A percentile compares a stretch with the other conserved stretches of the same genome.
These are phyloP conservation scores for Orchesella cincta DNA, from an alignment of 1,140 invertebrate genomes.

Conservation along the genomic window DNA sequence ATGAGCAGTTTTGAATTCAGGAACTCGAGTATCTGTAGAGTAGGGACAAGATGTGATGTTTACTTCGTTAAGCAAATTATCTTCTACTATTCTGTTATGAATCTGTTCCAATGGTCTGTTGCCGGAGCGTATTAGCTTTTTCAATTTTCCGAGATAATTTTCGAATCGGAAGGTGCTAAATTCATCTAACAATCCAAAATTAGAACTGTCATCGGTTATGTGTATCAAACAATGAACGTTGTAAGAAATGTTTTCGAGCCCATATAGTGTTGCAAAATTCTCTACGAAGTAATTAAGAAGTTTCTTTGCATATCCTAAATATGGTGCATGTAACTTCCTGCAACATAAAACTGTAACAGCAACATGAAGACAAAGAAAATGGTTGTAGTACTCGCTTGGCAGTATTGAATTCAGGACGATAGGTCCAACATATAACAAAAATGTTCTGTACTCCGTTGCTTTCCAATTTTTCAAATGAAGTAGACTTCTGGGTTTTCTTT, in stretches of 20 bases:
- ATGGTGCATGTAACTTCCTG: background rate
- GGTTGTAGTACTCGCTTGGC: conserved; percentile 47
- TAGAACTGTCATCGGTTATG: conserved; percentile 30
- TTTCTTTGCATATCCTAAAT: background rate
- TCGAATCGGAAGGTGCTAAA: conserved; percentile 45
- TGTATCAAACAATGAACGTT: conserved; percentile 44
- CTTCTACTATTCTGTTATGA: conserved; percentile 13
- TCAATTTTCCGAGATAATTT: conserved; percentile 29
- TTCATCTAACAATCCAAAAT: conserved; percentile 35
- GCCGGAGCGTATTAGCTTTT: background rate
- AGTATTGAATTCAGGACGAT: conserved; percentile 37
- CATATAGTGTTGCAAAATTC: conserved; percentile 15
- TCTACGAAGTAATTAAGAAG: conserved; percentile 28
- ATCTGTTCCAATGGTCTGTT: conserved; percentile 22
- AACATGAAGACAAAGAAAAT: conserved; percentile 56
- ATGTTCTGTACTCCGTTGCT: conserved; percentile 42
- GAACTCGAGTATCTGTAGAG: background rate
- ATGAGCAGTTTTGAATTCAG: background rate
- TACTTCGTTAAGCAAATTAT: too few species aligned
- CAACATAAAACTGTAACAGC: conserved; percentile 50
- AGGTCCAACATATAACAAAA: conserved; percentile 39
- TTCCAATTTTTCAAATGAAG: conserved; percentile 42
- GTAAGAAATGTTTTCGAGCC: conserved; percentile 18
- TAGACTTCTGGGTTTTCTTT: conserved; percentile 40
- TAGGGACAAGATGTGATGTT: too few species aligned